phyloP scores from a whole-genome alignment of 2,797 vertebrate genomes.

The Leucoraja ocellata region DNA sequence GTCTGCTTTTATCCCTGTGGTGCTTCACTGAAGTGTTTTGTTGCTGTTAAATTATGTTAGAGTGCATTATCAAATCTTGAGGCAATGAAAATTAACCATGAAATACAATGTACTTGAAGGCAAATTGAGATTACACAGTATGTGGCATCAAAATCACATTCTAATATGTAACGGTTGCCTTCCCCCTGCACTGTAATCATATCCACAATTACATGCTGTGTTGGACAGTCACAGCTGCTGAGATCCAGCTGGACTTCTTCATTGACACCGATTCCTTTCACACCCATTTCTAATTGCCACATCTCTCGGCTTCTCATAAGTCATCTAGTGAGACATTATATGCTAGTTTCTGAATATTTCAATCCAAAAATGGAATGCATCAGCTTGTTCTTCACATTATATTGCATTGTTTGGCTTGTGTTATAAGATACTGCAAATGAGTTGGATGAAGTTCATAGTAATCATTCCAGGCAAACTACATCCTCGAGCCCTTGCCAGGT shows the following conservation, averaged over 20 bases:
- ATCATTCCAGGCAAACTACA: neutral
- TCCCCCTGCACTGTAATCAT: neutral
- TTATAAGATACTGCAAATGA: neutral
- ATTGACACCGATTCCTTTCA: neutral
- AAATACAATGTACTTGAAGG: conserved; percentile 4
- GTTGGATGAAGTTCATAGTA: neutral
- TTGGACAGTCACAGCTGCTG: neutral
- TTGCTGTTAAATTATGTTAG: neutral
- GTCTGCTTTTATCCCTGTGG: neutral
- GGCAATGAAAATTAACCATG: neutral
- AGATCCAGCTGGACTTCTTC: neutral
- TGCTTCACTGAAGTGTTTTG: neutral
- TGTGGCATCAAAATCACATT: neutral
- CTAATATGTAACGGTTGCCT: neutral
- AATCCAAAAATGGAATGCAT: neutral
- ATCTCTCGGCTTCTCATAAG: neutral
- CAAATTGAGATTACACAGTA: neutral
- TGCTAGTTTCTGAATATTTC: neutral
- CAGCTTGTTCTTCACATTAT: neutral
- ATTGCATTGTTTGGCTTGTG: neutral
- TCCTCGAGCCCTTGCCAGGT: neutral
- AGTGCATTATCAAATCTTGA: neutral
- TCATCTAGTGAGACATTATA: neutral
- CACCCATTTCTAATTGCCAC: neutral
- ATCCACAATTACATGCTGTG: conserved; percentile 8